These are phyloP conservation scores for Brachionus asplanchnoidis DNA, from an alignment of 1,140 invertebrate genomes.

Conservation along the genomic window DNA sequence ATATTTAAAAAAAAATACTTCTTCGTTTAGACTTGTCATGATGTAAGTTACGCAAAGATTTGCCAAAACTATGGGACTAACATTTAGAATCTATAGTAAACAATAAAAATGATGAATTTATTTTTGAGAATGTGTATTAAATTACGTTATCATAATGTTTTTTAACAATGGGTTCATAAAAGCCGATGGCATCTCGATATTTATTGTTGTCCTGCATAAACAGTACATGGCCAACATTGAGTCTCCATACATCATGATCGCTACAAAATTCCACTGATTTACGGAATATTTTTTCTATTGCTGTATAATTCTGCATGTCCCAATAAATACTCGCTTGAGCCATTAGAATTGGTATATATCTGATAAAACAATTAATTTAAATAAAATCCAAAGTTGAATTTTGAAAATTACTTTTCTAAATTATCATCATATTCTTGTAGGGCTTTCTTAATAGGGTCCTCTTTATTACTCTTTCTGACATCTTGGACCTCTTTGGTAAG, in stretches of 20 bases:
- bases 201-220: slow-evolving; percentile 99
- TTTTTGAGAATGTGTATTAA: neutral
- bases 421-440: slow-evolving; percentile 88
- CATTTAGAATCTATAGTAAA: slow-evolving; percentile 70
- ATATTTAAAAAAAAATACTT: slow-evolving; percentile 57
- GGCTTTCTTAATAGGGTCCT: slow-evolving; percentile 78
- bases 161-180: slow-evolving; percentile 96
- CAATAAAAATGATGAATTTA: slow-evolving; percentile 30
- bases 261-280: slow-evolving; percentile 97
- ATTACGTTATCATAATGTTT: slow-evolving; percentile 84
- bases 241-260: slow-evolving; percentile 89
- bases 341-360: slow-evolving; percentile 88
- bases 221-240: slow-evolving; percentile 95
- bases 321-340: slow-evolving; percentile 98
- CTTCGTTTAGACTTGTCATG: slow-evolving; percentile 96
- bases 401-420: slow-evolving; percentile 67
- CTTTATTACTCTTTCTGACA: slow-evolving; percentile 76
- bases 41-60: slow-evolving; percentile 98
- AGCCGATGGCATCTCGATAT: slow-evolving; percentile 92
- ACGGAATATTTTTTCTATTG: slow-evolving; percentile 68
- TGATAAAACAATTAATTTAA: slow-evolving; percentile 51
- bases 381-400: neutral
- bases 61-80: slow-evolving; percentile 91
- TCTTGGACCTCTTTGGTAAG: slow-evolving; percentile 82
- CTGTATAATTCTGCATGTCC: slow-evolving; percentile 90